Evolutionary conservation across 2,888 invertebrate species (phyloP).

Genomic region (Megalurothrips usitatus): DNA sequence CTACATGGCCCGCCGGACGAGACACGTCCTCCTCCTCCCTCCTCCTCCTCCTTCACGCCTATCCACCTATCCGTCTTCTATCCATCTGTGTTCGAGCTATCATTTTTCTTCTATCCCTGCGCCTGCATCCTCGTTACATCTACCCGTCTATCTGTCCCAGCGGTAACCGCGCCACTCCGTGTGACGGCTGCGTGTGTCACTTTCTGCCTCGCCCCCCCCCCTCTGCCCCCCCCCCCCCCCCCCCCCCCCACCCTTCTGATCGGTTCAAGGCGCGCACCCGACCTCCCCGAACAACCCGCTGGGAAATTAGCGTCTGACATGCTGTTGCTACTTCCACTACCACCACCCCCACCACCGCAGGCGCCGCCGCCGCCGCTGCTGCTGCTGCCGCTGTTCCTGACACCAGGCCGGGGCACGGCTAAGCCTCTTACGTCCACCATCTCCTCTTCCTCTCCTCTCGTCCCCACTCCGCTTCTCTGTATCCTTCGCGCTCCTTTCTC

Average conservation of each 20-base stretch:
- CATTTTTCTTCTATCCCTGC: too few relatives aligned
- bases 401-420: neutral
- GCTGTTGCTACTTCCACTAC: neutral
- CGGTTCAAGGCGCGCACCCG: neutral
- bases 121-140: slow-evolving; percentile 14
- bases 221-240: neutral
- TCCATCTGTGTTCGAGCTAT: neutral
- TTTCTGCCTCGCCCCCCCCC: slow-evolving; percentile 8
- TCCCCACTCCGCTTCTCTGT: slow-evolving; percentile 16
- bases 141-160: slow-evolving; percentile 30
- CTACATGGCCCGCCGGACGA: neutral
- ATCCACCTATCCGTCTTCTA: slow-evolving; percentile 28
- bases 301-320: slow-evolving; percentile 17
- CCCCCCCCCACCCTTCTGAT: neutral
- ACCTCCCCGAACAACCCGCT: slow-evolving; percentile 9
- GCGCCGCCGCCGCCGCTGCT: too few relatives aligned
- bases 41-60: slow-evolving; percentile 19
- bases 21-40: neutral
- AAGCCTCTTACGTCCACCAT: neutral
- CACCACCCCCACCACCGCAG: too few relatives aligned
- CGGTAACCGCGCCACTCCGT: too few relatives aligned
- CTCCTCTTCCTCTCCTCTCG: slow-evolving; percentile 23
- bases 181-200: slow-evolving; percentile 21
- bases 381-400: too few relatives aligned
- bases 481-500: slow-evolving; percentile 17